Conservation (phyloP, 2,113 vertebrate species). For the Entomyzon cyanotis region DNA sequence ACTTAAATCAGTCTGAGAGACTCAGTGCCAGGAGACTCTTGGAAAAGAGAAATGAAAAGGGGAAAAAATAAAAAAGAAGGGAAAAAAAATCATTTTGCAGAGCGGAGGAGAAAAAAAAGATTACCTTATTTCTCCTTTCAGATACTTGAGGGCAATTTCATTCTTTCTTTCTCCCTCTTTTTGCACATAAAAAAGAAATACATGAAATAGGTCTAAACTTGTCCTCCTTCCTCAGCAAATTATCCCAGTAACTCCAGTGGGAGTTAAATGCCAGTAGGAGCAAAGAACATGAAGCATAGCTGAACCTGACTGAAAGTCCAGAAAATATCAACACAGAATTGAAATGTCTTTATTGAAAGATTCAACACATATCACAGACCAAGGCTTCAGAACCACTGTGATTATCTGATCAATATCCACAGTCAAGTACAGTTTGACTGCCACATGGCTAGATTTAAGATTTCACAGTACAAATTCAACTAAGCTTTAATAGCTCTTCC, state of each 20-base stretch:
- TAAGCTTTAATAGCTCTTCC: not conserved
- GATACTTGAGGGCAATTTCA: not conserved
- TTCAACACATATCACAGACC: not conserved
- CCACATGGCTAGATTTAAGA: not conserved
- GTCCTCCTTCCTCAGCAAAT: not conserved
- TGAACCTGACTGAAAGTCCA: not conserved
- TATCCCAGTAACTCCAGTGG: not conserved
- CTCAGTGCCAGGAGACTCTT: not conserved
- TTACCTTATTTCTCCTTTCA: not conserved
- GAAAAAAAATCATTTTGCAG: not conserved
- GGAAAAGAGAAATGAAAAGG: not conserved
- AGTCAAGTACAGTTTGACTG: not conserved
- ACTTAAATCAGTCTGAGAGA: not conserved
- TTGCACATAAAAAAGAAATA: not conserved
- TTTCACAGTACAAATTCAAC: not conserved
- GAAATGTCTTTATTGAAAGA: not conserved
- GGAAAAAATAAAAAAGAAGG: accelerated
- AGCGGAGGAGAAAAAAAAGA: not conserved
- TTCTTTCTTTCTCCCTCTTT: not conserved
- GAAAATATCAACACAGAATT: not conserved
- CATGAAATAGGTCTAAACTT: not conserved
- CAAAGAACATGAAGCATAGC: not conserved
- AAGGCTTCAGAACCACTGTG: not conserved
- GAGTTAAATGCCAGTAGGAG: not conserved
- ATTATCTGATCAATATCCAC: not conserved